Evolutionary conservation across 2,797 vertebrate species (phyloP), one percentile per base, ranked within the genome.

Genomic region (Rallus crepitans): DNA sequence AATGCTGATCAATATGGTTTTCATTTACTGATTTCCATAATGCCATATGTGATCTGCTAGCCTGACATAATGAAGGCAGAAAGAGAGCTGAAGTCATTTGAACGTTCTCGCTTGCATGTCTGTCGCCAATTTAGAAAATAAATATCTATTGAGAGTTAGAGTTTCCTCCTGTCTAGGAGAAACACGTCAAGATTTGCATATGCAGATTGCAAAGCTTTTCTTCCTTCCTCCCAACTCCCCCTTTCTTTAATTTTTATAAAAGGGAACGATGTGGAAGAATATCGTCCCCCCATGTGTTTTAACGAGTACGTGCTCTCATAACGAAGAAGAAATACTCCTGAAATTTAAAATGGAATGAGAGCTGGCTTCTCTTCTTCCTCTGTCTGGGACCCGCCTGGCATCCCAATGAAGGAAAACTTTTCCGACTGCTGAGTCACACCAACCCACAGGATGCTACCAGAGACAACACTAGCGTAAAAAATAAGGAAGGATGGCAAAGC

Each of bases 1-100:
- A 95, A 94, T 97, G 98, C 97, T 97, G 98, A 98, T 98, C 98
- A 98, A 98, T 98, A 98, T 98, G 98, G 98, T 98, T 98, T 98
- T 98, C 98, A 98, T 98, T 98, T 98, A 96, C 97, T 96, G 97
- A 98, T 98, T 98, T 98, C 98, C 98, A 98, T 98, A 98, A 97
- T 98, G 98, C 98, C 97, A 98, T 96, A 98, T 98, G 98, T 96
- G 98, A 98, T 98, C 97, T 97, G 97, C 98, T 96, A 89, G 97
- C 93, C 97, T 93, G 96, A 97, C 97, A 97, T 97, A 98, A 98
- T 93, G 97, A 98, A 98, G 97, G 97, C 97, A 96, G 97, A 98
- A 94, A 97, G 97, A 87, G 90, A 97, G 96, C 97, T 96, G 98
- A 98, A 98, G 98, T 97, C 98, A 97, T 96, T 97, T 96, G 96